Percentiles rank a stretch among this genome's conserved stretches.
Evolutionary conservation across 2,797 vertebrate species (phyloP).

Genomic region (Onychomys arenicola): DNA sequence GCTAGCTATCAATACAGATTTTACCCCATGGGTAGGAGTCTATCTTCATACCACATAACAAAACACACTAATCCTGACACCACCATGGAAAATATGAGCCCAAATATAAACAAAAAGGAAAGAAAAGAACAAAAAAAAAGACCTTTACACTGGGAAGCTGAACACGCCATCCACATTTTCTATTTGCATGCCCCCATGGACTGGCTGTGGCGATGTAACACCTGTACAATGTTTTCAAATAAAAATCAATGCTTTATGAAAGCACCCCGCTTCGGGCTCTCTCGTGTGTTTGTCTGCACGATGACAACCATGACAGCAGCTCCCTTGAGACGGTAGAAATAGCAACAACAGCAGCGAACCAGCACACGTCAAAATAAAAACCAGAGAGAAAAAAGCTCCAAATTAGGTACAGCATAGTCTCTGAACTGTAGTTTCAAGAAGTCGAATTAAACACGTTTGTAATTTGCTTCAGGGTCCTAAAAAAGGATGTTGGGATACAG

Average conservation of each 20-base stretch:
- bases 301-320: slow-evolving; percentile 61
- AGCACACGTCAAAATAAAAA: slow-evolving; percentile 68
- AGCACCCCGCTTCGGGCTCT: slow-evolving; percentile 74
- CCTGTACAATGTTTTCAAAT: slow-evolving; percentile 94
- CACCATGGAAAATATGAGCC: slow-evolving; percentile 87
- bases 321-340: slow-evolving; percentile 75
- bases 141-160: slow-evolving; percentile 84
- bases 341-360: slow-evolving; percentile 63
- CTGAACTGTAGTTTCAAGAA: slow-evolving; percentile 24
- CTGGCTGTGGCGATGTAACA: slow-evolving; percentile 93
- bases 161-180: slow-evolving; percentile 88
- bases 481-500: not conserved
- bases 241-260: slow-evolving; percentile 92
- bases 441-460: slow-evolving; percentile 1
- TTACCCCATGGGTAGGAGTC: slow-evolving; percentile 92
- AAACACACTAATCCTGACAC: slow-evolving; percentile 90
- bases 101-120: slow-evolving; percentile 65
- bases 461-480: slow-evolving; percentile 16
- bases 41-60: slow-evolving; percentile 88
- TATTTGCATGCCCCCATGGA: slow-evolving; percentile 93
- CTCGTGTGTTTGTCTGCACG: slow-evolving; percentile 77
- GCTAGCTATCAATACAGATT: slow-evolving; percentile 89
- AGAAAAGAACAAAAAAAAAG: slow-evolving; percentile 83
- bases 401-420: slow-evolving; percentile 74
- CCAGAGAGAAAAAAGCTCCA: slow-evolving; percentile 78